Percentiles rank a stretch among this genome's conserved stretches.
Conservation (phyloP, 2,888 invertebrate species). For the Priocnemis perturbator region DNA sequence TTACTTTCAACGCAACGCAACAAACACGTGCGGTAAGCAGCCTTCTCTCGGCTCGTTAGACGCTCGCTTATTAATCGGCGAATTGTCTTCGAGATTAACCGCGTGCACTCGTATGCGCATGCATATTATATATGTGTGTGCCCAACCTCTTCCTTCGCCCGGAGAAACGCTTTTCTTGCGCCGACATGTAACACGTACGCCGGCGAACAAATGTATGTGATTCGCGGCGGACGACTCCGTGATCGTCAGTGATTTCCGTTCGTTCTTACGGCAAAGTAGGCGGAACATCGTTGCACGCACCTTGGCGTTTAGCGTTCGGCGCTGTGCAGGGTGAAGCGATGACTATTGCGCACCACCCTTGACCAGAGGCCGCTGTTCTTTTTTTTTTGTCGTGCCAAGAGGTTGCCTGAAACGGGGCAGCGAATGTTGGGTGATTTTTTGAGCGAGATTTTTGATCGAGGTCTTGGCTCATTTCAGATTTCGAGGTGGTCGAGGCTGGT, state of each 20-base stretch:
- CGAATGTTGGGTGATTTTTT: too few species aligned
- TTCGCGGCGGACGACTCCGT: slow-evolving; percentile 30
- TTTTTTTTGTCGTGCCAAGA: too few species aligned
- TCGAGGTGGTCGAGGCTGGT: too few species aligned
- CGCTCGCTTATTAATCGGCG: slow-evolving; percentile 46
- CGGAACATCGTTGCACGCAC: slow-evolving; percentile 45
- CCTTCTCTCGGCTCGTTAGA: slow-evolving; percentile 48
- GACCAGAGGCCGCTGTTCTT: too few species aligned
- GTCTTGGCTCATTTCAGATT: too few species aligned
- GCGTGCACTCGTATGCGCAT: too few species aligned
- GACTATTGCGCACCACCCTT: too few species aligned
- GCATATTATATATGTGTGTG: too few species aligned
- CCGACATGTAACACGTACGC: slow-evolving; percentile 26
- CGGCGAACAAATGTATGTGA: slow-evolving; percentile 34
- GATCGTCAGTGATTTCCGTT: slow-evolving; percentile 37
- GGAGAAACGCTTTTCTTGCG: slow-evolving; percentile 13
- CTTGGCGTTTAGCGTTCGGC: slow-evolving; percentile 42
- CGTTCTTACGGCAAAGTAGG: slow-evolving; percentile 40
- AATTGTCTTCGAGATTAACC: too few species aligned
- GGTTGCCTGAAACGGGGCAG: too few species aligned
- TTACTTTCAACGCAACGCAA: not conserved
- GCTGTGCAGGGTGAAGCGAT: too few species aligned
- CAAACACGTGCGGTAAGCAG: not conserved
- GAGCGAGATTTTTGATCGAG: too few species aligned
- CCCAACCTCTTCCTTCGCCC: slow-evolving; percentile 1